Percentiles rank a stretch among this genome's conserved stretches.
Conservation (phyloP, 2,888 invertebrate genomes). For the Ectemnius lituratus region DNA sequence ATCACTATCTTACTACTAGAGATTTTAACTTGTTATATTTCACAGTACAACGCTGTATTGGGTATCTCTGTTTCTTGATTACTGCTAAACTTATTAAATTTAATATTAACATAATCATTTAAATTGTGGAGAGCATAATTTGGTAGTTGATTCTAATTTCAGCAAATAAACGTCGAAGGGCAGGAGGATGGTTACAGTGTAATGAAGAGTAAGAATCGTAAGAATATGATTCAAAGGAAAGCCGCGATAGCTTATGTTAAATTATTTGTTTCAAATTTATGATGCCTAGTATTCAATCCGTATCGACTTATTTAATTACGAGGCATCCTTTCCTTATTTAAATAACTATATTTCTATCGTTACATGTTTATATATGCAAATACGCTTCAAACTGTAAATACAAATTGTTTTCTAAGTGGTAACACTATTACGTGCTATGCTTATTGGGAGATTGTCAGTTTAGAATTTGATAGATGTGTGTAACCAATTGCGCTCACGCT, state of each 20-base stretch:
- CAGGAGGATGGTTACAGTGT: slow-evolving; percentile 51
- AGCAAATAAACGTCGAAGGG: slow-evolving; percentile 52
- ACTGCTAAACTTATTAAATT: slow-evolving; percentile 20
- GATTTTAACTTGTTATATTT: slow-evolving; percentile 3
- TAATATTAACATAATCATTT: neutral
- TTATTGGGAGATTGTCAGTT: neutral
- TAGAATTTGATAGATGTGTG: neutral
- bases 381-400: neutral
- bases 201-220: slow-evolving; percentile 56
- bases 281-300: no score
- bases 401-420: slow-evolving; percentile 7
- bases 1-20: slow-evolving; percentile 1
- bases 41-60: slow-evolving; percentile 1
- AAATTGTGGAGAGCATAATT: slow-evolving; percentile 43
- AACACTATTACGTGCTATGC: slow-evolving; percentile 6
- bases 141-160: slow-evolving; percentile 58
- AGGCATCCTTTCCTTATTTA: neutral
- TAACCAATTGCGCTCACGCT: slow-evolving; percentile 19
- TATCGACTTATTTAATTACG: no score
- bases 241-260: slow-evolving; percentile 25
- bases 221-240: slow-evolving; percentile 43
- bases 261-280: slow-evolving; percentile 9
- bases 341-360: neutral
- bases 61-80: slow-evolving; percentile 32
- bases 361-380: slow-evolving; percentile 7